These are phyloP conservation scores for Oxyruncus cristatus DNA, from an alignment of 2,113 vertebrate genomes.

Conservation along the genomic window DNA sequence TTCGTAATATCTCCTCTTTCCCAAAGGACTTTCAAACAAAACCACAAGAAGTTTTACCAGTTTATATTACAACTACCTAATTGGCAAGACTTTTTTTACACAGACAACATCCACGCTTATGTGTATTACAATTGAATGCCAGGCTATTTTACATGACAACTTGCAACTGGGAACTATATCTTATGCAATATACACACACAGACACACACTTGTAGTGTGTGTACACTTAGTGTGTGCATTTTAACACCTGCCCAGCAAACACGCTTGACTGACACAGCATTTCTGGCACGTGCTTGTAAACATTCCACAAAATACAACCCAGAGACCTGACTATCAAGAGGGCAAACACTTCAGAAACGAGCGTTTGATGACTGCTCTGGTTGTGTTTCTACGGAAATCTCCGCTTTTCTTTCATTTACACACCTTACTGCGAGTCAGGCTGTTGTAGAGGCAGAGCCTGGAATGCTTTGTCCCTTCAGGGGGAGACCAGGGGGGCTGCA, in stretches of 20 bases:
- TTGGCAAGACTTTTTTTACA: not conserved
- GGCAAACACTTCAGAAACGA: not conserved
- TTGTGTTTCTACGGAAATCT: not conserved
- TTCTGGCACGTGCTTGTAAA: not conserved
- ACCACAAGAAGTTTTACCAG: not conserved
- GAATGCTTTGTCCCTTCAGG: slow-evolving; percentile 81
- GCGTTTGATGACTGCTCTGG: not conserved
- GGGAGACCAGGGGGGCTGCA: slow-evolving; percentile 85
- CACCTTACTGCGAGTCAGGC: slow-evolving; percentile 92
- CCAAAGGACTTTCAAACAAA: not conserved
- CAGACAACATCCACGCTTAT: not conserved
- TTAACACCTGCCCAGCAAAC: not conserved
- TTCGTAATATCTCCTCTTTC: not conserved
- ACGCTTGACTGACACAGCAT: not conserved
- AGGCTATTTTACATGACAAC: not conserved
- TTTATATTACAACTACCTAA: not conserved
- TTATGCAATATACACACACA: not conserved
- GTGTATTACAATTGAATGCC: not conserved
- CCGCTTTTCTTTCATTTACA: not conserved
- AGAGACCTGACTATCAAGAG: not conserved
- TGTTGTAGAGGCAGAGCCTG: slow-evolving; percentile 90
- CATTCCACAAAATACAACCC: not conserved
- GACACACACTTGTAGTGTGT: not conserved
- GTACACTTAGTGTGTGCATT: not conserved
- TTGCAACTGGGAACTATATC: not conserved